Evolutionary conservation across 2,113 vertebrate genomes (phyloP).

Genomic region (Mionectes macconnelli): DNA sequence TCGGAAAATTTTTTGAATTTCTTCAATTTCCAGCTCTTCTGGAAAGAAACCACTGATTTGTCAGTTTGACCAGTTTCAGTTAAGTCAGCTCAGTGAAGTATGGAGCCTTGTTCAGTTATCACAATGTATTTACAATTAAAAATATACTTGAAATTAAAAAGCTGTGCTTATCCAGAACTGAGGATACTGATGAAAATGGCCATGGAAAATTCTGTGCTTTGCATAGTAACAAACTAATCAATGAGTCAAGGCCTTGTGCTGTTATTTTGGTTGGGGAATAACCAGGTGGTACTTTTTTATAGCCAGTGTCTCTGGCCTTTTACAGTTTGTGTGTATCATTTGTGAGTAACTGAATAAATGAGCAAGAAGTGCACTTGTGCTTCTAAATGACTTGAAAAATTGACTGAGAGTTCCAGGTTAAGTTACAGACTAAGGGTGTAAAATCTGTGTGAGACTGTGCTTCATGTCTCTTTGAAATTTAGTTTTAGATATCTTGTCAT

Average conservation of each 20-base stretch:
- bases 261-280: not conserved
- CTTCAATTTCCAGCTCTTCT: not conserved
- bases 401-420: not conserved
- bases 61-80: fast-evolving
- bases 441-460: not conserved
- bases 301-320: not conserved
- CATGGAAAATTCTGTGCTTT: not conserved
- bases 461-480: not conserved
- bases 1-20: not conserved
- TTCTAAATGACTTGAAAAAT: not conserved
- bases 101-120: not conserved
- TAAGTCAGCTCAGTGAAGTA: not conserved
- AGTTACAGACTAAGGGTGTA: not conserved
- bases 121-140: not conserved
- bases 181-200: not conserved
- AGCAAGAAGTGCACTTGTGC: fast-evolving
- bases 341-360: not conserved
- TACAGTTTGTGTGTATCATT: not conserved
- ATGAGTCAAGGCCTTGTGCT: not conserved
- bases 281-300: not conserved
- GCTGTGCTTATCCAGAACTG: not conserved
- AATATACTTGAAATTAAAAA: not conserved
- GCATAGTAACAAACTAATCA: not conserved
- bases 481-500: not conserved
- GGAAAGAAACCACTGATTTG: not conserved